Evolutionary conservation across 1,140 invertebrate genomes (phyloP).

Genomic region (Panagrolaimus sp.): DNA sequence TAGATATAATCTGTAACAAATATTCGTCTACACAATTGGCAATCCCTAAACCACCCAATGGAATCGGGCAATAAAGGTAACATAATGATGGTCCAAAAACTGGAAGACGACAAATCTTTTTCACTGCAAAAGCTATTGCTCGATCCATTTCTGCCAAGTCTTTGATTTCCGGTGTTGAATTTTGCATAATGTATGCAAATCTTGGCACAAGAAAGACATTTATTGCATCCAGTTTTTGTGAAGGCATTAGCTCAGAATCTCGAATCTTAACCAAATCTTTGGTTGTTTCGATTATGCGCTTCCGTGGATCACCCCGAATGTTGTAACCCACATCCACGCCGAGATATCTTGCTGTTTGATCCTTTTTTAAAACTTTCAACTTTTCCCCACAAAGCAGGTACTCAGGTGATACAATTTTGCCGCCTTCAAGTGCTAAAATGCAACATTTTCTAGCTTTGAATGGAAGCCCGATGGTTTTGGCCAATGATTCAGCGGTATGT

Average conservation of each 20-base stretch:
- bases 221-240: conserved; percentile 5
- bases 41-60: neutral
- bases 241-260: neutral
- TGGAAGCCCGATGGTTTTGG: neutral
- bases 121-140: neutral
- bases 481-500: neutral
- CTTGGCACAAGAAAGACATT: neutral
- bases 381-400: too few species aligned
- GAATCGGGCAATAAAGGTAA: neutral
- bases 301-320: neutral
- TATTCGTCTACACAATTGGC: neutral
- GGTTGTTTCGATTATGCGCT: too few species aligned
- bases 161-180: neutral
- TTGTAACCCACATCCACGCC: neutral
- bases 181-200: neutral
- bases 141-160: neutral
- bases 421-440: neutral
- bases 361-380: neutral
- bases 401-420: neutral
- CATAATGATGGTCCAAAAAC: neutral
- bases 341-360: neutral
- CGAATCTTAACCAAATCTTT: neutral
- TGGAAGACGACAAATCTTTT: neutral
- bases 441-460: neutral
- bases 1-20: neutral